Percentiles rank a stretch among this genome's conserved stretches.
phyloP scores from a whole-genome alignment of 2,888 invertebrate species.

The Zelleria hepariella region DNA sequence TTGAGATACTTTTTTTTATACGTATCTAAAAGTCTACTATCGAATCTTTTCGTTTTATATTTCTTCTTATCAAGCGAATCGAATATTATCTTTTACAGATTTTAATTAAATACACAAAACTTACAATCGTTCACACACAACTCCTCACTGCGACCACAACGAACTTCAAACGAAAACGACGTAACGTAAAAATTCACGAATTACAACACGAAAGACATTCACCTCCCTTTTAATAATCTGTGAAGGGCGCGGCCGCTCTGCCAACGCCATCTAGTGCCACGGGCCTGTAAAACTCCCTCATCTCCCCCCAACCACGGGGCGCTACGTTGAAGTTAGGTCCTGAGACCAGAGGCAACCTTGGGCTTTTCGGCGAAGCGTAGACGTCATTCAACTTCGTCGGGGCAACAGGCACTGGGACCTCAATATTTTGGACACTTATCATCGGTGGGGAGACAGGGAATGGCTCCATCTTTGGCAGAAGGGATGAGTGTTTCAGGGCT shows the following conservation, averaged over 20 bases:
- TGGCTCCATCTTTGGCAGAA: constrained; percentile 61
- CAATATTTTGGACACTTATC: constrained; percentile 38
- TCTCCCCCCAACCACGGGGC: constrained; percentile 85
- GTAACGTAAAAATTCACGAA: neutral
- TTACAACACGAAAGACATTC: neutral
- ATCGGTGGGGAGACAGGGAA: constrained; percentile 56
- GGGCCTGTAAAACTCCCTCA: constrained; percentile 78
- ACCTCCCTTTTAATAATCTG: constrained; percentile 58
- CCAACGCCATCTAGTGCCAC: constrained; percentile 77
- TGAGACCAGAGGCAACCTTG: constrained; percentile 47
- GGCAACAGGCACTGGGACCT: constrained; percentile 52
- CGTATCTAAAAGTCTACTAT: neutral
- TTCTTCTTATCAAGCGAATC: neutral
- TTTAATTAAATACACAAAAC: neutral
- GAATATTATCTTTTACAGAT: neutral
- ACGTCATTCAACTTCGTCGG: constrained; percentile 64
- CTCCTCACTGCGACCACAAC: neutral
- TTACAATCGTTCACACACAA: neutral
- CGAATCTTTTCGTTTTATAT: neutral
- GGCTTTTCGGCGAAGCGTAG: constrained; percentile 57
- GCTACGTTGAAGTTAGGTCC: constrained; percentile 85
- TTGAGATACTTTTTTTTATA: neutral
- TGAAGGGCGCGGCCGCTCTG: constrained; percentile 40
- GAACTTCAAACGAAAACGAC: neutral
- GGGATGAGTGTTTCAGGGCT: constrained; percentile 36